These are phyloP conservation scores for Lasioglossum figueresi DNA, from an alignment of 2,888 invertebrate species.

Conservation along the genomic window DNA sequence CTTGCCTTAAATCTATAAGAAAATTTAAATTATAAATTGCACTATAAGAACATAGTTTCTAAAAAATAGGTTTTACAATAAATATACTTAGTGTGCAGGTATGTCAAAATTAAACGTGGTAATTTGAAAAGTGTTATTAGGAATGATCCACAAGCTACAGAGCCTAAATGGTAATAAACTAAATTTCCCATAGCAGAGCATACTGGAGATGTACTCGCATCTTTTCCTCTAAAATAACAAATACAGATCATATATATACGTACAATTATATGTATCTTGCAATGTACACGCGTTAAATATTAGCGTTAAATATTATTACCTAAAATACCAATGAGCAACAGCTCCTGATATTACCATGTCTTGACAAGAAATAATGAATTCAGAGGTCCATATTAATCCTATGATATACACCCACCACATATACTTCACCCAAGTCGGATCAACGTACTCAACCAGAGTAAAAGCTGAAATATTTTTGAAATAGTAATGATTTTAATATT, in stretches of 20 bases:
- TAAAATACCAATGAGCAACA: constrained; percentile 97
- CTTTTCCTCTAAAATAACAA: constrained; percentile 86
- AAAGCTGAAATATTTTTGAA: constrained; percentile 84
- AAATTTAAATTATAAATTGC: constrained; percentile 35
- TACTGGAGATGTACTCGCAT: constrained; percentile 88
- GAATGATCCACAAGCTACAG: constrained; percentile 97
- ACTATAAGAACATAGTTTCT: constrained; percentile 13
- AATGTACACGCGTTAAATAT: too few relatives aligned
- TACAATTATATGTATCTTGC: background rate
- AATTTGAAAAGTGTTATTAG: constrained; percentile 97
- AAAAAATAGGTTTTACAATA: constrained; percentile 1
- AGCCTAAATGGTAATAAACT: constrained; percentile 95
- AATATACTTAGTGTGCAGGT: constrained; percentile 94
- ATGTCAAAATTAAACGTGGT: constrained; percentile 94
- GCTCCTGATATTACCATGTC: constrained; percentile 97
- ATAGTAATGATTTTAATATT: constrained; percentile 10
- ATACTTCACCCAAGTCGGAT: constrained; percentile 92
- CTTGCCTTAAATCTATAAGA: constrained; percentile 87
- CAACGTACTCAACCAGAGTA: constrained; percentile 89
- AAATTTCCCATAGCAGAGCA: constrained; percentile 90
- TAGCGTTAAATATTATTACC: constrained; percentile 84
- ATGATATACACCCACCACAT: constrained; percentile 97
- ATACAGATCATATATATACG: constrained; percentile 4
- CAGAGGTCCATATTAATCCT: constrained; percentile 96
- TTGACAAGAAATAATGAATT: constrained; percentile 97